Evolutionary conservation across 2,113 vertebrate species (phyloP), one percentile per base, ranked within the genome.

Genomic region (Arothron firmamentum): DNA sequence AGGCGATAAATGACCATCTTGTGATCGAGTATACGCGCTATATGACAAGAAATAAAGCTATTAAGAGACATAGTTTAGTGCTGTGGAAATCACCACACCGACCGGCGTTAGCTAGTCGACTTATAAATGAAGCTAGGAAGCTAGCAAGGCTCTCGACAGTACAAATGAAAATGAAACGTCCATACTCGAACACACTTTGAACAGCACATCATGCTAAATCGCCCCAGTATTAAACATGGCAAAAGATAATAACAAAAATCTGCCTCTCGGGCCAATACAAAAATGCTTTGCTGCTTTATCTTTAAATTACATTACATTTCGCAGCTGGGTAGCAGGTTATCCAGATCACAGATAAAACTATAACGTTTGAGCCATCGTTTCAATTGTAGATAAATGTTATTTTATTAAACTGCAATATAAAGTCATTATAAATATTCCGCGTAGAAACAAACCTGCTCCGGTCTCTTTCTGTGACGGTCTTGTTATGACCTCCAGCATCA

Each of bases 401-500:
- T 9, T 2, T 38, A 2, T 38, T 38, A 11, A 38, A 10, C 8
- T 38, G 11, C 34, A 11, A 38, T 38, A 38, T 38, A 38, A 38
- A 38, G 12, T 38, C 2, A 12, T 38, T 38, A 38, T 38, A 11
- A 38, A 38, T 12, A 38, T 38, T 38, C 4, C 4, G 8, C 34
- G 11, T 12, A 2, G 11, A 55, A 1, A 78, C 76, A 0, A 73
- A 88, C 85, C 79, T 75, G 58, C 2, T 52, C 10, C 50, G 20
- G 25, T 62, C 45, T 31, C 34, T 8, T 41, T 62, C 72, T 52
- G 54, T 7, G 18, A 78, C 76, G 62, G 75, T 80, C 9, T 49
- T n/a, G 47, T 49, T 49, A 58, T 85, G 87, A 88, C 85, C 87
- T 87, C 87, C 87, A 85, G 80, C 87, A 83, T 79, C 65, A 60